phyloP scores from a whole-genome alignment of 1,140 invertebrate species.

The Apis dorsata region DNA sequence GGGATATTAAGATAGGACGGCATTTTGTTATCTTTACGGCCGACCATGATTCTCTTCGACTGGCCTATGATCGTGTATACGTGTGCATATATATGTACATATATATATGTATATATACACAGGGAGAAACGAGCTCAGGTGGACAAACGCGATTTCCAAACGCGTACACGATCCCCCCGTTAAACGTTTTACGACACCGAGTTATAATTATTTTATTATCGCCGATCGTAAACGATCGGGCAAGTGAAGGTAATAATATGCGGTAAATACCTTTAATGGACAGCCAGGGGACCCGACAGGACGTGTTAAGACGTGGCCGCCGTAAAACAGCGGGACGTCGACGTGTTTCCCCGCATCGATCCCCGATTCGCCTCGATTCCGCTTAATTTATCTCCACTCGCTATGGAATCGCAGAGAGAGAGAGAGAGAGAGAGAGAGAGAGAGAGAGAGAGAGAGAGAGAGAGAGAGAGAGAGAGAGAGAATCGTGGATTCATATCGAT shows the following conservation, averaged over 20 bases:
- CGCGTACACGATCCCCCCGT: constrained; percentile 51
- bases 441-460: background rate
- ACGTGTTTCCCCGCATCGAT: constrained; percentile 48
- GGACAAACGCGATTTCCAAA: constrained; percentile 54
- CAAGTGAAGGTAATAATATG: constrained; percentile 67
- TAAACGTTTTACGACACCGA: constrained; percentile 73
- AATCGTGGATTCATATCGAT: constrained; percentile 16
- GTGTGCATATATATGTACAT: background rate
- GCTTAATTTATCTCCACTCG: constrained; percentile 54
- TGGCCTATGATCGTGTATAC: constrained; percentile 53
- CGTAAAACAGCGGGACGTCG: constrained; percentile 54
- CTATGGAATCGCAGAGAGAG: background rate
- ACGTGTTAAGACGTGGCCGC: constrained; percentile 56
- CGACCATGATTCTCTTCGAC: constrained; percentile 47
- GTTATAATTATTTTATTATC: constrained; percentile 79
- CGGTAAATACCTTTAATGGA: constrained; percentile 66
- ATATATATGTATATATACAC: background rate
- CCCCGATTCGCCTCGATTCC: constrained; percentile 50
- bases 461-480: background rate
- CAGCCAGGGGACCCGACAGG: constrained; percentile 31
- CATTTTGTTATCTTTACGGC: constrained; percentile 75
- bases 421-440: background rate
- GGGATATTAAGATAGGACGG: constrained; percentile 65
- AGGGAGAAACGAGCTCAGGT: constrained; percentile 49
- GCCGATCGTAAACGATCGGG: constrained; percentile 75